Conservation (phyloP, 1,140 invertebrate species). For the Drosophila murphyi region DNA sequence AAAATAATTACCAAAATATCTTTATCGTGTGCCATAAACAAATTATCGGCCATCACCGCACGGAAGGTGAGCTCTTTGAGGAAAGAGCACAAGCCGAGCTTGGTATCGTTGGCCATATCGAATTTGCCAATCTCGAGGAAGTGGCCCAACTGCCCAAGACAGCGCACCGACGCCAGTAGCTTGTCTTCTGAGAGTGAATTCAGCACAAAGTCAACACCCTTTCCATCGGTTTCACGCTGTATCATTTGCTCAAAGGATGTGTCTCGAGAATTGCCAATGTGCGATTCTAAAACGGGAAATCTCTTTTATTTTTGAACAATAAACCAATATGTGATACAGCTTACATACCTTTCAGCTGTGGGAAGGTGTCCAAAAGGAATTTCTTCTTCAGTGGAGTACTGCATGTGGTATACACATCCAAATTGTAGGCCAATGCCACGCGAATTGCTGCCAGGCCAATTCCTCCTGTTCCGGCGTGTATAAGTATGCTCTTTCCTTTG, state of each 20-base stretch:
- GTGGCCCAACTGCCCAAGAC: slow-evolving; percentile 88
- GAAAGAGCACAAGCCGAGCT: slow-evolving; percentile 91
- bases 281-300: slow-evolving; percentile 80
- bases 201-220: slow-evolving; percentile 89
- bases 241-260: slow-evolving; percentile 87
- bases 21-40: slow-evolving; percentile 86
- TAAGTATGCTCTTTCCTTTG: slow-evolving; percentile 90
- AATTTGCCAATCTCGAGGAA: slow-evolving; percentile 93
- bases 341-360: slow-evolving; percentile 86
- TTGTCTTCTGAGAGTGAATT: slow-evolving; percentile 90
- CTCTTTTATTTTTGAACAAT: neutral
- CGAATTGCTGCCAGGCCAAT: slow-evolving; percentile 95
- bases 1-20: slow-evolving; percentile 84
- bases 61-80: slow-evolving; percentile 94
- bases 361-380: slow-evolving; percentile 91
- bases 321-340: slow-evolving; percentile 70
- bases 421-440: slow-evolving; percentile 89
- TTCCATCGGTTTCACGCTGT: slow-evolving; percentile 86
- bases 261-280: slow-evolving; percentile 88
- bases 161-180: slow-evolving; percentile 90
- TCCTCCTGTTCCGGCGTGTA: slow-evolving; percentile 95
- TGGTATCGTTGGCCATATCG: slow-evolving; percentile 88
- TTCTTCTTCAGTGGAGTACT: slow-evolving; percentile 90
- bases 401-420: slow-evolving; percentile 91
- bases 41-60: slow-evolving; percentile 92